Percentiles rank a stretch among this genome's conserved stretches.
Conservation (phyloP, 2,797 vertebrate genomes). For the Hemibagrus guttatus region DNA sequence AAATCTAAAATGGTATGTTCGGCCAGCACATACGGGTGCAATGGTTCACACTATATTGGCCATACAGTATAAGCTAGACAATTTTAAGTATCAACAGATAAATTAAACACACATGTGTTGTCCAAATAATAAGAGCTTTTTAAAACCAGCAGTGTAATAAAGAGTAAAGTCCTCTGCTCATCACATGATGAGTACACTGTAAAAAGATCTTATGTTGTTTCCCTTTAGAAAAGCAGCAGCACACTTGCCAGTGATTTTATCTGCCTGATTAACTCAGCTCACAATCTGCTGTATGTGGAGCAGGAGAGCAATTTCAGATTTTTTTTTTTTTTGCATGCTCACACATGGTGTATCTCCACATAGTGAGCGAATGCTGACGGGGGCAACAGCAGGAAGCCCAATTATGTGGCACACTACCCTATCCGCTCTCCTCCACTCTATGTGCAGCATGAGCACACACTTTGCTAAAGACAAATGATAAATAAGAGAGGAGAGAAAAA, state of each 20-base stretch:
- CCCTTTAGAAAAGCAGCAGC: not conserved
- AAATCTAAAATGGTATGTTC: not conserved
- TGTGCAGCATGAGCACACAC: conserved; percentile 9
- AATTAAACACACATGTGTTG: too few relatives aligned
- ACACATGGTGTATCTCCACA: conserved; percentile 61
- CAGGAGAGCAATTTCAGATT: conserved; percentile 48
- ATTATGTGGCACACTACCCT: conserved; percentile 58
- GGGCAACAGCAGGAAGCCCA: conserved; percentile 62
- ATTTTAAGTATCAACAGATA: too few relatives aligned
- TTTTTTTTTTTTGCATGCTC: conserved; percentile 54
- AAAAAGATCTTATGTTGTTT: not conserved
- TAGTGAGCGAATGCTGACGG: conserved; percentile 69
- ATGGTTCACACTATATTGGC: not conserved
- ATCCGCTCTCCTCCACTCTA: not conserved
- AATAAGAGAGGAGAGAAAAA: conserved; percentile 15
- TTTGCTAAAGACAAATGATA: conserved; percentile 34
- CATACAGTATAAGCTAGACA: not conserved
- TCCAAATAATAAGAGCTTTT: not conserved
- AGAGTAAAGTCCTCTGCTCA: not conserved
- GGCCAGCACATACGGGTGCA: not conserved
- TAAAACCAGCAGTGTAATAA: not conserved
- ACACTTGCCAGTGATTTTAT: conserved; percentile 9
- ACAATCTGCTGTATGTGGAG: conserved; percentile 44
- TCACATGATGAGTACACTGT: not conserved
- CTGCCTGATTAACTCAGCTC: conserved; percentile 7